These are phyloP conservation scores for Neoaliturus tenellus DNA, from an alignment of 2,888 invertebrate genomes.

Conservation along the genomic window DNA sequence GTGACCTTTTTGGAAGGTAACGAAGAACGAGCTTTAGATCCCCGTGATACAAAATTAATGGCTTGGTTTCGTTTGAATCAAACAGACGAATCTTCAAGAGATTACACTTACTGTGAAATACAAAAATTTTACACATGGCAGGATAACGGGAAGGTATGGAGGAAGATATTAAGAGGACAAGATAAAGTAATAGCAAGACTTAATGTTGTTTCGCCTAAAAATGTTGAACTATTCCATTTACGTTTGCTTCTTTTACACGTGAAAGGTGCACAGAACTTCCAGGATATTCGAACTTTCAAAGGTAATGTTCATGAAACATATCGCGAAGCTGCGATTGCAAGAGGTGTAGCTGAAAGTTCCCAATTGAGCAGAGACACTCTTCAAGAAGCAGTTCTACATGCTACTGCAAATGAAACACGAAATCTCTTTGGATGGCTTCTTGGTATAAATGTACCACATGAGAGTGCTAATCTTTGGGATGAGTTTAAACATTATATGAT, in stretches of 20 bases:
- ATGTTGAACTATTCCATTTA: no score
- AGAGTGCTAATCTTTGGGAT: neutral
- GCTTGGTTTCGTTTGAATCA: conserved; percentile 15
- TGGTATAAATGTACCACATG: neutral
- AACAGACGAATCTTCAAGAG: conserved; percentile 46
- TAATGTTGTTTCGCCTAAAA: neutral
- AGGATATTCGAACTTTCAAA: neutral
- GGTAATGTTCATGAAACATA: neutral
- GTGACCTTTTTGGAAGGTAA: neutral
- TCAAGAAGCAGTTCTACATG: neutral
- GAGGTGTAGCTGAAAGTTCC: neutral
- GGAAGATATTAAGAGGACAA: neutral
- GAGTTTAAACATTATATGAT: neutral
- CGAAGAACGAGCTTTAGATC: neutral
- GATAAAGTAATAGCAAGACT: neutral
- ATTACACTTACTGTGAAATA: conserved; percentile 60
- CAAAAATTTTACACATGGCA: conserved; percentile 61
- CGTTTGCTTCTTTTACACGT: no score
- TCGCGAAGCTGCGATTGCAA: neutral
- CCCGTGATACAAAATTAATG: neutral
- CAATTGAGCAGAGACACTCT: neutral
- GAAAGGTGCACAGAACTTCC: no score
- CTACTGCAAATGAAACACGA: neutral
- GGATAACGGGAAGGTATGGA: no score
- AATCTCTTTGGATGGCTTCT: neutral